A percentile compares a stretch with the other conserved stretches of the same genome.
Evolutionary conservation across 2,113 vertebrate species (phyloP).

Genomic region (Bombycilla garrulus): DNA sequence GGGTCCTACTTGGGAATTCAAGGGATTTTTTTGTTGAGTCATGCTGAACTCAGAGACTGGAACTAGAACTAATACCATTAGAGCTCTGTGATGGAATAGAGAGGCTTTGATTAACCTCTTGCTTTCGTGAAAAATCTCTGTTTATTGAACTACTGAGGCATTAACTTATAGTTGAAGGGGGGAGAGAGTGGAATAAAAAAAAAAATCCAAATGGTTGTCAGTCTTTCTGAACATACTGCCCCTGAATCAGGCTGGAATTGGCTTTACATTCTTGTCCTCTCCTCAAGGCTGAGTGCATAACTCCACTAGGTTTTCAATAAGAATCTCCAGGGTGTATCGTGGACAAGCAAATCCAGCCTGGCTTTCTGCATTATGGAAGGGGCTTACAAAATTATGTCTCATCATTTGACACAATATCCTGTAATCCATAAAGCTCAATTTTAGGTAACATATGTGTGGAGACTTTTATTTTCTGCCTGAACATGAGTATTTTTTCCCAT

Average conservation of each 20-base stretch:
- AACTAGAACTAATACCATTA: conserved; percentile 27
- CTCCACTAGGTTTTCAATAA: background rate
- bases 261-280: background rate
- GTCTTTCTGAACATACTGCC: background rate
- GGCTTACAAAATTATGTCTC: background rate
- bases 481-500: background rate
- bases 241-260: background rate
- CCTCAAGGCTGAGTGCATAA: background rate
- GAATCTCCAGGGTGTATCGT: background rate
- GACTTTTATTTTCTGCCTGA: background rate
- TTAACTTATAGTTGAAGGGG: background rate
- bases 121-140: background rate
- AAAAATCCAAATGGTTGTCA: background rate
- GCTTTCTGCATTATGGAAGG: background rate
- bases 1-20: conserved; percentile 5
- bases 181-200: background rate
- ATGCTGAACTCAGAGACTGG: background rate
- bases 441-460: background rate
- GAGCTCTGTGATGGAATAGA: background rate
- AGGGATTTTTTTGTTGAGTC: conserved; percentile 9
- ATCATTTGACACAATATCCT: background rate
- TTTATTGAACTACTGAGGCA: background rate
- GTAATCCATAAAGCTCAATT: background rate
- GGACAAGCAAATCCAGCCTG: background rate
- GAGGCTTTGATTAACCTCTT: background rate